Evolutionary conservation across 2,888 invertebrate species (phyloP).

Genomic region (Vesta saturnalis): DNA sequence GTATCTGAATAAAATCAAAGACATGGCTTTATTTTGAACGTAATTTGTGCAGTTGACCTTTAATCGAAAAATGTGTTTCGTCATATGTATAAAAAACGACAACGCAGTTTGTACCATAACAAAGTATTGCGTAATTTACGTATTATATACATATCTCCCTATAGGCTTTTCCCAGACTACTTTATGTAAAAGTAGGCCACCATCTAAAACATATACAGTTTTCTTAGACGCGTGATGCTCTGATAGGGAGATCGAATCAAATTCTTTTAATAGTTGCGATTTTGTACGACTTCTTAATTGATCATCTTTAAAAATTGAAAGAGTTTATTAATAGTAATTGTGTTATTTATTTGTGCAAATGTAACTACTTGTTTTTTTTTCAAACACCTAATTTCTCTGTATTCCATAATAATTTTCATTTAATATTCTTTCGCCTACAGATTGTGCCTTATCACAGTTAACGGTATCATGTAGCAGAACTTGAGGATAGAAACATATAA

Average conservation of each 20-base stretch:
- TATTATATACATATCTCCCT: not conserved
- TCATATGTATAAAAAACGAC: not conserved
- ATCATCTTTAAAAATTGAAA: not conserved
- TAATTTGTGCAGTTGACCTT: not conserved
- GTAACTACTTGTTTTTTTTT: too few relatives aligned
- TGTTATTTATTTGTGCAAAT: too few relatives aligned
- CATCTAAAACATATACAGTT: not conserved
- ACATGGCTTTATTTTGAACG: not conserved
- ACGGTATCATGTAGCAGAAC: too few relatives aligned
- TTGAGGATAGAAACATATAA: too few relatives aligned
- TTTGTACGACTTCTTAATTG: too few relatives aligned
- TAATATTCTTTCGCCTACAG: too few relatives aligned
- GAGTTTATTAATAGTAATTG: not conserved
- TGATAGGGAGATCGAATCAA: not conserved
- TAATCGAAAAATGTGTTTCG: conserved; percentile 7
- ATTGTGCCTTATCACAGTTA: too few relatives aligned
- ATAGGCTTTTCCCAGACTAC: not conserved
- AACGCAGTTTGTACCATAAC: not conserved
- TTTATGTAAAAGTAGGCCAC: not conserved
- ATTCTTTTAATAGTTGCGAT: too few relatives aligned
- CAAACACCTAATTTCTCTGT: too few relatives aligned
- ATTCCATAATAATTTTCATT: too few relatives aligned
- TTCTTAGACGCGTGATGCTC: too few relatives aligned
- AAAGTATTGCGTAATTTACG: not conserved
- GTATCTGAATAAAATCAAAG: conserved; percentile 2